Conservation (phyloP, 2,888 invertebrate genomes). For the Orchestes rusci region DNA sequence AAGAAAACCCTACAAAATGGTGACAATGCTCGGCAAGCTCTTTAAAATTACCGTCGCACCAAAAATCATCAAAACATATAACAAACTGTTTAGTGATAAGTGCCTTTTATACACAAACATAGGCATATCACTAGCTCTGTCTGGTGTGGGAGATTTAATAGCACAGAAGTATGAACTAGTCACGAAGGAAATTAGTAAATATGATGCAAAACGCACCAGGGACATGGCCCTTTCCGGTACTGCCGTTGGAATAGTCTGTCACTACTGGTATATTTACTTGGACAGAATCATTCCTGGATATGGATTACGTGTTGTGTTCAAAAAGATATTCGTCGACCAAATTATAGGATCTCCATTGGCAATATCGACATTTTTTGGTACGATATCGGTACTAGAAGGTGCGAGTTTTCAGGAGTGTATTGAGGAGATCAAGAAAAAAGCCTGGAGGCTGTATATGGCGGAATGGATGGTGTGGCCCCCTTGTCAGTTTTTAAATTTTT, state of each 20-base stretch:
- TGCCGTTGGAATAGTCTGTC: conserved; percentile 71
- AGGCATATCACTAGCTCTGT: conserved; percentile 65
- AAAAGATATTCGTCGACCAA: conserved; percentile 79
- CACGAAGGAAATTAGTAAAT: conserved; percentile 48
- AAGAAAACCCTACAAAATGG: too few species aligned
- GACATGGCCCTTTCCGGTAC: conserved; percentile 75
- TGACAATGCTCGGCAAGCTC: too few species aligned
- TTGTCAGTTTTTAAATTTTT: conserved; percentile 89
- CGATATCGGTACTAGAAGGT: conserved; percentile 65
- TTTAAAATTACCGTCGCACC: too few species aligned
- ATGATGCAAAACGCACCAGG: conserved; percentile 55
- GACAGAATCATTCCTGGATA: conserved; percentile 67
- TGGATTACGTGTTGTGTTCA: conserved; percentile 55
- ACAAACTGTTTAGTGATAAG: conserved; percentile 53
- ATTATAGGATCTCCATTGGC: conserved; percentile 74
- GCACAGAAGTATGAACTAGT: conserved; percentile 73
- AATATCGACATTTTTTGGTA: conserved; percentile 69
- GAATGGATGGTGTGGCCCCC: conserved; percentile 93
- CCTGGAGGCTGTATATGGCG: conserved; percentile 69
- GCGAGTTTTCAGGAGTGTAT: conserved; percentile 54
- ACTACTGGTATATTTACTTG: conserved; percentile 77
- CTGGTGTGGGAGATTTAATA: conserved; percentile 69
- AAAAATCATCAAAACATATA: conserved; percentile 25
- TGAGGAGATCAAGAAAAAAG: conserved; percentile 65
- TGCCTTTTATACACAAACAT: conserved; percentile 75